Percentiles rank a stretch among this genome's conserved stretches.
Conservation (phyloP, 2,797 vertebrate species). For the Chloroceryle inda region DNA sequence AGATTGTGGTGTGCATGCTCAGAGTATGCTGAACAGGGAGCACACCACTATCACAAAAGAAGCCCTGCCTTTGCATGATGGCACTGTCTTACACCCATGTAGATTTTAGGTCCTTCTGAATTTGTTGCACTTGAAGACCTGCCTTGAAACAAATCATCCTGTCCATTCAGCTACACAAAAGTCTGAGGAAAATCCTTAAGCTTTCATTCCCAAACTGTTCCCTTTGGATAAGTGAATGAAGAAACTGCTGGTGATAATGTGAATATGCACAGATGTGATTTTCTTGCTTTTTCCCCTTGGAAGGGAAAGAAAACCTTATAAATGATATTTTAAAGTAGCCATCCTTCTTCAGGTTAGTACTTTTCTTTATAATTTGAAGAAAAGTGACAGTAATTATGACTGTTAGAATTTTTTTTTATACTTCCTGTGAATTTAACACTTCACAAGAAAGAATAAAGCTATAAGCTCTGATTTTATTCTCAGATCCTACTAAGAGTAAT, state of each 20-base stretch:
- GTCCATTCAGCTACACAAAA: not conserved
- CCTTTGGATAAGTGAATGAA: not conserved
- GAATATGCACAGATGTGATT: not conserved
- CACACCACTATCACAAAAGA: fast-evolving
- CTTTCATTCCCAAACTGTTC: not conserved
- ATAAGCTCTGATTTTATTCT: not conserved
- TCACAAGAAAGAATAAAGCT: not conserved
- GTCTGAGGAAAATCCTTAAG: not conserved
- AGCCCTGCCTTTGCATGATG: fast-evolving
- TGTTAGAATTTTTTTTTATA: not conserved
- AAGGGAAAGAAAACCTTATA: not conserved
- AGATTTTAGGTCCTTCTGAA: not conserved
- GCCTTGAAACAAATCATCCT: not conserved
- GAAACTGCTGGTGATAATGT: not conserved
- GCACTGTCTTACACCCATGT: fast-evolving
- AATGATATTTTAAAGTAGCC: not conserved
- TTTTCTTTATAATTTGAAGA: not conserved
- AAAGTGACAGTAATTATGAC: not conserved
- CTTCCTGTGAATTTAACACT: not conserved
- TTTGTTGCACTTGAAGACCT: not conserved
- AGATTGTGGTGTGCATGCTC: no score
- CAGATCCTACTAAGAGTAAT: not conserved
- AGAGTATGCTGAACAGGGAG: fast-evolving
- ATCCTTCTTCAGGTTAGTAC: not conserved
- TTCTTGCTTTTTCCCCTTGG: not conserved